A percentile compares a stretch with the other conserved stretches of the same genome.
These are phyloP conservation scores for Hesperia comma DNA, from an alignment of 2,888 invertebrate species.

Conservation along the genomic window DNA sequence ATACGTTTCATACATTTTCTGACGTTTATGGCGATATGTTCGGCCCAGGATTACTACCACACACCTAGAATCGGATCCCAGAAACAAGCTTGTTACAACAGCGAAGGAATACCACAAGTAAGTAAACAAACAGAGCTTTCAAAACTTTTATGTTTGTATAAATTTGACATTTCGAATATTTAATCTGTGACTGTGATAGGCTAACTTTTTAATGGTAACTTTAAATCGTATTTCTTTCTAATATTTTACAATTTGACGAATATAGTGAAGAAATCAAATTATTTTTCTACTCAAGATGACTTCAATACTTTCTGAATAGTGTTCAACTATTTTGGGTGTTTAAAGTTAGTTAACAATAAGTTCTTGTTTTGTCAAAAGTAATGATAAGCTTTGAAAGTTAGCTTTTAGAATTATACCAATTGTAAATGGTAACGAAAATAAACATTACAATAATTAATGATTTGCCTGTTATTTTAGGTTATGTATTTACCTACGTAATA, in stretches of 20 bases:
- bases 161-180: constrained; percentile 52
- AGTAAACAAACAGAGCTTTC: constrained; percentile 55
- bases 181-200: constrained; percentile 47
- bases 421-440: background rate
- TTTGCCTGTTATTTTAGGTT: constrained; percentile 4
- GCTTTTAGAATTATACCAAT: background rate
- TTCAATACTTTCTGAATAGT: too few relatives aligned
- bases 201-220: too few relatives aligned
- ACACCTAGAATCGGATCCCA: constrained; percentile 68
- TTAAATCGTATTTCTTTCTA: background rate
- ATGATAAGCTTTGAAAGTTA: background rate
- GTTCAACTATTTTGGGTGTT: too few relatives aligned
- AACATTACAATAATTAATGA: background rate
- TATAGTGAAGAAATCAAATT: background rate
- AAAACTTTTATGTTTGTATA: constrained; percentile 54
- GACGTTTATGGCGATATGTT: constrained; percentile 54
- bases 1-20: constrained; percentile 58
- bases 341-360: background rate
- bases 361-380: background rate
- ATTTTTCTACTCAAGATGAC: too few relatives aligned
- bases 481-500: background rate
- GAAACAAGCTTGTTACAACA: constrained; percentile 72
- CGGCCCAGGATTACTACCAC: constrained; percentile 67
- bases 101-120: constrained; percentile 72
- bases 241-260: background rate